These are phyloP conservation scores for Dipodomys ordii DNA, from an alignment of 2,113 vertebrate genomes.

Conservation along the genomic window DNA sequence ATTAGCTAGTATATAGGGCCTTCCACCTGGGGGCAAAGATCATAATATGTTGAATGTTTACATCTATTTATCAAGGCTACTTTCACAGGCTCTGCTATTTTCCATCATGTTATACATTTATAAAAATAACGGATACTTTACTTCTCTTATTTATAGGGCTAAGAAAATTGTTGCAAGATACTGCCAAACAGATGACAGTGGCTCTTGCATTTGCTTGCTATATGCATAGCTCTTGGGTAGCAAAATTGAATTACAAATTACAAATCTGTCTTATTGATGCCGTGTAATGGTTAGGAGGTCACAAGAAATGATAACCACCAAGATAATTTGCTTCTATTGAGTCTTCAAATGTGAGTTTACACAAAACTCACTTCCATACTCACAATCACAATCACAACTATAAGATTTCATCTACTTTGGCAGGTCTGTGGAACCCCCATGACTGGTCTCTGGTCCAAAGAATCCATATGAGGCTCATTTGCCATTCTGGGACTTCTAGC, in stretches of 20 bases:
- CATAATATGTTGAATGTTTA: not conserved
- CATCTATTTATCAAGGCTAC: not conserved
- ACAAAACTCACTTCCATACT: not conserved
- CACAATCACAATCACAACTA: not conserved
- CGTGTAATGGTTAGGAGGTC: not conserved
- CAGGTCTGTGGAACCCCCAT: not conserved
- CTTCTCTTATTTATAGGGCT: not conserved
- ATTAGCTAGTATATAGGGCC: not conserved
- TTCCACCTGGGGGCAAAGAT: not conserved
- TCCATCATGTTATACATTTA: not conserved
- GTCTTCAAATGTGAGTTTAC: not conserved
- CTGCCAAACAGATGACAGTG: not conserved
- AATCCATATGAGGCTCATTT: not conserved
- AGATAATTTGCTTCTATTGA: not conserved
- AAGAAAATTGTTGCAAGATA: not conserved
- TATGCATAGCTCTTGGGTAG: not conserved
- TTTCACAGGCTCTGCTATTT: not conserved
- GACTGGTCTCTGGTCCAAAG: not conserved
- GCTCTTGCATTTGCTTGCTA: rapidly evolving
- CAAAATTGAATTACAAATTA: not conserved
- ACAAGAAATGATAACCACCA: not conserved
- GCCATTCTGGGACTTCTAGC: not conserved
- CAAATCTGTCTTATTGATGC: not conserved
- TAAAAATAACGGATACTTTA: not conserved
- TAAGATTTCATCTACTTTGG: not conserved